Evolutionary conservation across 2,888 invertebrate genomes (phyloP), one percentile per base, ranked within the genome.

Genomic region (Hydropsyche betteni): DNA sequence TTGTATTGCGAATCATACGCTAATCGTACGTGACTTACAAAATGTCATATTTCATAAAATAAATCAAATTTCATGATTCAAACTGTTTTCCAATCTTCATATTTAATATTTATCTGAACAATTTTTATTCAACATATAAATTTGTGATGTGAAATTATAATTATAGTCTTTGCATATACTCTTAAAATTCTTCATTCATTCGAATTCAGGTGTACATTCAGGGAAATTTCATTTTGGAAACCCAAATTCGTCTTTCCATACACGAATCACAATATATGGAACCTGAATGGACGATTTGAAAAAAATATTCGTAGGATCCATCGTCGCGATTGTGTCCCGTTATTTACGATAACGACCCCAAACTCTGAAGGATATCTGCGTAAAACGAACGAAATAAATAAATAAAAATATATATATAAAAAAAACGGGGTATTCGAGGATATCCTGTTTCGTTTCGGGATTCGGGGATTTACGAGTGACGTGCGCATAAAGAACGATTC

Each of bases 261-360:
- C 58, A 58, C 8, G 24, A 58, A 58, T 16, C 8, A 24, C 24
- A 24, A 58, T 58, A 24, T 58, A 14, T 24, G 58, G 58, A 16
- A 6, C 16, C 24, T 16, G 58, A 24, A 64, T 64, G 64, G 64
- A 8, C 8, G 58, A 24, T 44, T 14, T 58, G 36, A 64, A 64
- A 64, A 34, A 34, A 34, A 34, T 64, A 34, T 24, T 33, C 64
- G 33, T 24, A 2, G 24, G 24, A 24, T 34, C 64, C 24, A 64
- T 64, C 64, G 33, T 24, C 12, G 12, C 64, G 64, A 64, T 64
- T 64, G 34, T 64, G 36, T 36, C 64, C 44, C n/a, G 64, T 64
- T 64, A 64, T 64, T 64, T 64, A 64, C 64, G 64, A 64, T 64
- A 64, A 64, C 64, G 64, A 64, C 64, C 64, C 36, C 12, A 10